Evolutionary conservation across 2,888 invertebrate species (phyloP).

Genomic region (Drosophila cyrtoloma): DNA sequence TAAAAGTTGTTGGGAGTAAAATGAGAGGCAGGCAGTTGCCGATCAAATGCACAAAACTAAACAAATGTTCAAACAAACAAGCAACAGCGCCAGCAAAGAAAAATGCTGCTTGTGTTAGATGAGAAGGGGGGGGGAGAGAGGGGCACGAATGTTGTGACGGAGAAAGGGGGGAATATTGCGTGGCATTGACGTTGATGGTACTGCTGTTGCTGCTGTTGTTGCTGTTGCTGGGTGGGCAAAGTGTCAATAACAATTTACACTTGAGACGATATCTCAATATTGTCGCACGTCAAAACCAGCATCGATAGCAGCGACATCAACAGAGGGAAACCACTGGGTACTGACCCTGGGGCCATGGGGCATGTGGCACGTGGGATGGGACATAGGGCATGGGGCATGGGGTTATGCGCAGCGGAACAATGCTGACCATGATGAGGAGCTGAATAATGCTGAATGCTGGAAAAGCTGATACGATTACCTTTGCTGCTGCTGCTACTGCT

Average conservation of each 20-base stretch:
- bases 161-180: slow-evolving; percentile 9
- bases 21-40: slow-evolving; percentile 24
- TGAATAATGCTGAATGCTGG: slow-evolving; percentile 34
- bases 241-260: slow-evolving; percentile 81
- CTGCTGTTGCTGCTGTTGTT: not conserved
- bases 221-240: slow-evolving; percentile 50
- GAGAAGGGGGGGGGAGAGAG: slow-evolving; percentile 1
- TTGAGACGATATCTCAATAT: slow-evolving; percentile 81
- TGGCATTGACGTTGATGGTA: slow-evolving; percentile 68
- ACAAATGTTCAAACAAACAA: slow-evolving; percentile 62
- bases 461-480: slow-evolving; percentile 44
- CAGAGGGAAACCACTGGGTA: slow-evolving; percentile 16
- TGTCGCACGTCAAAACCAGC: slow-evolving; percentile 71
- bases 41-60: slow-evolving; percentile 70
- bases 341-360: slow-evolving; percentile 3
- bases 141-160: not conserved
- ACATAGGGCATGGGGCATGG: slow-evolving; percentile 4
- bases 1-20: not conserved
- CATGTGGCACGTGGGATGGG: not conserved
- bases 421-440: slow-evolving; percentile 43
- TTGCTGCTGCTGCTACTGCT: slow-evolving; percentile 23
- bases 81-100: slow-evolving; percentile 17
- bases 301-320: slow-evolving; percentile 34
- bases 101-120: not conserved
- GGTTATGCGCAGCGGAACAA: slow-evolving; percentile 24